Evolutionary conservation across 2,113 vertebrate genomes (phyloP).

Genomic region (Cygnus buccinator): DNA sequence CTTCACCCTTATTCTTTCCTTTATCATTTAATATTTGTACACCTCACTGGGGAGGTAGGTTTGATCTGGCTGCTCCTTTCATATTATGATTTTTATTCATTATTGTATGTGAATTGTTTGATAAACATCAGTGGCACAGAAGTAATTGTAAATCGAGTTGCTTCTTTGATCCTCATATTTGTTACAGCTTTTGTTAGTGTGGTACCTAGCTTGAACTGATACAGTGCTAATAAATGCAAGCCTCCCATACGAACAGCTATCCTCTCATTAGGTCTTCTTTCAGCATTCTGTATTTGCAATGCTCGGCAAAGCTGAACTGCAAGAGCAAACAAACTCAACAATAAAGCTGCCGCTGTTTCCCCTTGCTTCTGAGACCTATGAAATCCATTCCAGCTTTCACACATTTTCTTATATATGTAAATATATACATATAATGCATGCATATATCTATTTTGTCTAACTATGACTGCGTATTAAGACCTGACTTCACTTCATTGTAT

Average conservation of each 20-base stretch:
- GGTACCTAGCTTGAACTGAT: background rate
- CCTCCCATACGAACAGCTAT: background rate
- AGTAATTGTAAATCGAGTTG: slow-evolving; percentile 18
- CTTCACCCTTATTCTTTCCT: background rate
- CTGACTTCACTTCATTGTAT: background rate
- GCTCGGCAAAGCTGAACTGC: slow-evolving; percentile 30
- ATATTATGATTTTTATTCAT: slow-evolving; percentile 4
- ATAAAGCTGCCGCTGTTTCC: background rate
- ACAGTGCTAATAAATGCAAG: background rate
- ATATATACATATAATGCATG: background rate
- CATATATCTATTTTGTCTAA: background rate
- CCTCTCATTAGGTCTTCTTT: slow-evolving; percentile 30
- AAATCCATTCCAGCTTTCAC: background rate
- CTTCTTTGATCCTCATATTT: slow-evolving; percentile 24
- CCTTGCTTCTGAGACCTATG: background rate
- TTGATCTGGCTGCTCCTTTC: background rate
- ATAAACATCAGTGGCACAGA: slow-evolving; percentile 20
- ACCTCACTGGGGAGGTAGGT: background rate
- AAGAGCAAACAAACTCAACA: background rate
- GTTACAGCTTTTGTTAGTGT: background rate
- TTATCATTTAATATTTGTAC: background rate
- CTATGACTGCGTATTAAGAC: background rate
- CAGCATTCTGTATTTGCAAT: background rate
- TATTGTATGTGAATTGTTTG: slow-evolving; percentile 4
- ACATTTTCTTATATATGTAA: background rate